phyloP scores from a whole-genome alignment of 2,888 invertebrate species.

The Athrips mouffetella region DNA sequence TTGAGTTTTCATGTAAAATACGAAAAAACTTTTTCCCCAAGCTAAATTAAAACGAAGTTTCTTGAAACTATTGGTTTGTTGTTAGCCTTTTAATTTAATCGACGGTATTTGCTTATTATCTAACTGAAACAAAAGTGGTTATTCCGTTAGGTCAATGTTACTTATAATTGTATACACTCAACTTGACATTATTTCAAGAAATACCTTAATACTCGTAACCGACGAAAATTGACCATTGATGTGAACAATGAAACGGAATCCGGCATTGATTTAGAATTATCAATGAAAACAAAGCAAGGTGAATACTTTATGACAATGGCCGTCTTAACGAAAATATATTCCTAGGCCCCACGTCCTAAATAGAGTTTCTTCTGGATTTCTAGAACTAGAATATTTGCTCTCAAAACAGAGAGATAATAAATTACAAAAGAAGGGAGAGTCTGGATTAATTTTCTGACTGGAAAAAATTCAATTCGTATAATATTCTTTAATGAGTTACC shows the following conservation, averaged over 20 bases:
- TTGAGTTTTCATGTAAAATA: too few relatives aligned
- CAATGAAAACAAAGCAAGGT: conserved; percentile 33
- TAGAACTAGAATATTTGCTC: too few relatives aligned
- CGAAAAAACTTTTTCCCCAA: too few relatives aligned
- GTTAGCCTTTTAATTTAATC: neutral
- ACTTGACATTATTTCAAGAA: conserved; percentile 1
- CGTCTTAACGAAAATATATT: conserved; percentile 24
- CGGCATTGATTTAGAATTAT: conserved; percentile 35
- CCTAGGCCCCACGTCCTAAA: too few relatives aligned
- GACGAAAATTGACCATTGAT: conserved; percentile 34
- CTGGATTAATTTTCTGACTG: too few relatives aligned
- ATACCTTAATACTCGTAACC: neutral
- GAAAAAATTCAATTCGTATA: too few relatives aligned
- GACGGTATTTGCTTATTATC: neutral
- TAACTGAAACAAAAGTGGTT: neutral
- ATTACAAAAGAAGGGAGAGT: too few relatives aligned
- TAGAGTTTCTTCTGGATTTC: too few relatives aligned
- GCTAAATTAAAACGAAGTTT: too few relatives aligned
- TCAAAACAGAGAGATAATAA: too few relatives aligned
- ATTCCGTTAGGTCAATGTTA: conserved; percentile 10
- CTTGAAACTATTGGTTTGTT: too few relatives aligned
- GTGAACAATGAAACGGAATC: conserved; percentile 36
- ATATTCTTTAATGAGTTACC: too few relatives aligned
- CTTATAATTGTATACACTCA: conserved; percentile 4
- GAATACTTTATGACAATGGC: conserved; percentile 23